These are phyloP conservation scores for Babyrousa celebensis DNA, from an alignment of 2,797 vertebrate species.

Conservation along the genomic window DNA sequence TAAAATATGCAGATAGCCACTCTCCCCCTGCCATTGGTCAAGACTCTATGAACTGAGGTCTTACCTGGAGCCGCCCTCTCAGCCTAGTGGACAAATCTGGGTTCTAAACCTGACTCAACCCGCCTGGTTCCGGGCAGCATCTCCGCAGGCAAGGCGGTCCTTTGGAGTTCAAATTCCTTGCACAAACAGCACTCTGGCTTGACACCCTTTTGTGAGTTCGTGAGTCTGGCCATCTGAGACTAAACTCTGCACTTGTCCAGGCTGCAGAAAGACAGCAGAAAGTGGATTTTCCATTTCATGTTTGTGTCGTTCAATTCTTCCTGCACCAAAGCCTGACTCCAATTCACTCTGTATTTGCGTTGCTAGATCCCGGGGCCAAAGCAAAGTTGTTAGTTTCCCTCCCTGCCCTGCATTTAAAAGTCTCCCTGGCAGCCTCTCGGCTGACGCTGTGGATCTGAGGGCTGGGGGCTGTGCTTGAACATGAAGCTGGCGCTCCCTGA, in stretches of 20 bases:
- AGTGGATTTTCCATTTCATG: slow-evolving; percentile 23
- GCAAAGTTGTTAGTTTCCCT: slow-evolving; percentile 37
- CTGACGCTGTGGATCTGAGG: slow-evolving; percentile 75
- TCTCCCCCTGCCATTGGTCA: slow-evolving; percentile 45
- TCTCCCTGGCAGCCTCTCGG: slow-evolving; percentile 65
- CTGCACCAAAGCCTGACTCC: slow-evolving; percentile 39
- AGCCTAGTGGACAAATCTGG: neutral
- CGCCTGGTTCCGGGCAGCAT: slow-evolving; percentile 58
- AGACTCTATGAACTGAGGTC: slow-evolving; percentile 76
- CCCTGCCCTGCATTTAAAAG: neutral
- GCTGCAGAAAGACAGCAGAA: slow-evolving; percentile 59
- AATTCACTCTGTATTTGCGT: slow-evolving; percentile 59
- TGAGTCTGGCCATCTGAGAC: slow-evolving; percentile 23
- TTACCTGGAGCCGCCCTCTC: slow-evolving; percentile 66
- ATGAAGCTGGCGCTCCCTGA: slow-evolving; percentile 54
- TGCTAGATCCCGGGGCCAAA: slow-evolving; percentile 68
- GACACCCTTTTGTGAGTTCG: neutral
- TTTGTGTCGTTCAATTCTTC: slow-evolving; percentile 24
- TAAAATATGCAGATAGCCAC: slow-evolving; percentile 77
- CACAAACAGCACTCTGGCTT: slow-evolving; percentile 7
- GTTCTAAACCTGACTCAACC: slow-evolving; percentile 70
- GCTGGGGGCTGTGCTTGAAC: slow-evolving; percentile 55
- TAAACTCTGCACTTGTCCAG: slow-evolving; percentile 61
- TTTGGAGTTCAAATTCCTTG: slow-evolving; percentile 75
- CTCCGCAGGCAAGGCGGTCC: slow-evolving; percentile 38